Evolutionary conservation across 1,140 invertebrate species (phyloP).

Genomic region (Whitmania pigra): DNA sequence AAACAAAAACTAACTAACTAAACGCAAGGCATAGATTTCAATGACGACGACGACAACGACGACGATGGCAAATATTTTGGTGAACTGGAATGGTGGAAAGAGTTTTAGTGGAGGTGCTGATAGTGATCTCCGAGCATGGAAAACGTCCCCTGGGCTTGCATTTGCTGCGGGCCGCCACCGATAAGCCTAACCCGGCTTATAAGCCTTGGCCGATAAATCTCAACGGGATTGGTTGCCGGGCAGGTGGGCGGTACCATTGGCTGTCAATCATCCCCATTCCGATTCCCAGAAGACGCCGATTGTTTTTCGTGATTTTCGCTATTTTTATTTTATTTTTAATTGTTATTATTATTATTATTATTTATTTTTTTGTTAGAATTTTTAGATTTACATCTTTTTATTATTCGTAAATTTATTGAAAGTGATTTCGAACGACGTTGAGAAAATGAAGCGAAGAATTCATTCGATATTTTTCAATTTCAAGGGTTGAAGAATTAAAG

Average conservation of each 20-base stretch:
- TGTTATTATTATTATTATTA: background rate
- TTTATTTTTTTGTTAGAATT: background rate
- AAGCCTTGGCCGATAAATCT: background rate
- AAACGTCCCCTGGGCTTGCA: background rate
- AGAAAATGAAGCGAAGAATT: background rate
- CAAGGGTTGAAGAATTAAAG: background rate
- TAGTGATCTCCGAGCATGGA: background rate
- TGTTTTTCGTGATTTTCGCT: background rate
- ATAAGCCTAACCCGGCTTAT: background rate
- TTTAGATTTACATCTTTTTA: background rate
- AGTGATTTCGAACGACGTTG: background rate
- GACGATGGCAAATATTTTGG: background rate
- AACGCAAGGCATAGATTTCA: background rate
- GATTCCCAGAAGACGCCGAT: background rate
- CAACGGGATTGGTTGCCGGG: conserved; percentile 8
- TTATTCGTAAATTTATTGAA: no score
- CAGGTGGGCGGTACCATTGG: conserved; percentile 1
- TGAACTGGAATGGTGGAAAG: background rate
- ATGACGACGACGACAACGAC: background rate
- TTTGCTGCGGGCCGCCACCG: background rate
- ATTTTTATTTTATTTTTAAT: background rate
- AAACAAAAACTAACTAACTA: background rate
- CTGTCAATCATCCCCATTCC: conserved; percentile 11
- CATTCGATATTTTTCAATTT: background rate
- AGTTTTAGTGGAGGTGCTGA: background rate